phyloP scores from a whole-genome alignment of 23 tunicate species.

The Ascidia mentula region DNA sequence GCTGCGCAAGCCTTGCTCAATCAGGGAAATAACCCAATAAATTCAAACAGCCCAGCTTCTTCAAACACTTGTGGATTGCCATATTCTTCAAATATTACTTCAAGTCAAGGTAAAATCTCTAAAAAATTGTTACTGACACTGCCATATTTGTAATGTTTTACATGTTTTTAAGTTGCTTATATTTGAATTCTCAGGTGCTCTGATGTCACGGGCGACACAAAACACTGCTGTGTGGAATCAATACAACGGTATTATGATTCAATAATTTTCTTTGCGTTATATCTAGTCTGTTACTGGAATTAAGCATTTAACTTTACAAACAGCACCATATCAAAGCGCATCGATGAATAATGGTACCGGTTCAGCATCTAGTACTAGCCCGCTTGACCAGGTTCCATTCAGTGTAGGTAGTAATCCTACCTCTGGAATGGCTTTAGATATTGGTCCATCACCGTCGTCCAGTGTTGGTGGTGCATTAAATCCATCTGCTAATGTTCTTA shows the following conservation, averaged over 20 bases:
- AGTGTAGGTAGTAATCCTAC: conserved; percentile 42
- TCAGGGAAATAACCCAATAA: neutral
- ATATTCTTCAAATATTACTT: conserved; percentile 20
- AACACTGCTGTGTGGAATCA: neutral
- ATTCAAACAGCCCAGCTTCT: conserved; percentile 10
- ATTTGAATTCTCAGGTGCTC: neutral
- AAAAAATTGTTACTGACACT: neutral
- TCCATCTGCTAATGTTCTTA: conserved; percentile 48
- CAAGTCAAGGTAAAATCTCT: conserved; percentile 38
- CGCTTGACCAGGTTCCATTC: conserved; percentile 57
- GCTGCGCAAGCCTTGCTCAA: conserved; percentile 74
- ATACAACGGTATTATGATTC: neutral
- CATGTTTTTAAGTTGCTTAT: too few relatives aligned
- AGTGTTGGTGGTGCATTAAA: conserved; percentile 15
- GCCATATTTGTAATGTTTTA: neutral
- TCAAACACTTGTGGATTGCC: conserved; percentile 14
- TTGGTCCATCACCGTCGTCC: conserved; percentile 24
- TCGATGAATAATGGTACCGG: conserved; percentile 49
- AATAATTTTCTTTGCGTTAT: too few relatives aligned
- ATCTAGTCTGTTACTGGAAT: too few relatives aligned
- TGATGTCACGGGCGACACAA: neutral
- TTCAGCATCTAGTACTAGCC: conserved; percentile 45
- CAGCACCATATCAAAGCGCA: conserved; percentile 62
- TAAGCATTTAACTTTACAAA: too few relatives aligned
- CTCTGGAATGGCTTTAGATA: conserved; percentile 30